These are phyloP conservation scores for Gisinianus flammeolus DNA, from an alignment of 2,888 invertebrate genomes.

Conservation along the genomic window DNA sequence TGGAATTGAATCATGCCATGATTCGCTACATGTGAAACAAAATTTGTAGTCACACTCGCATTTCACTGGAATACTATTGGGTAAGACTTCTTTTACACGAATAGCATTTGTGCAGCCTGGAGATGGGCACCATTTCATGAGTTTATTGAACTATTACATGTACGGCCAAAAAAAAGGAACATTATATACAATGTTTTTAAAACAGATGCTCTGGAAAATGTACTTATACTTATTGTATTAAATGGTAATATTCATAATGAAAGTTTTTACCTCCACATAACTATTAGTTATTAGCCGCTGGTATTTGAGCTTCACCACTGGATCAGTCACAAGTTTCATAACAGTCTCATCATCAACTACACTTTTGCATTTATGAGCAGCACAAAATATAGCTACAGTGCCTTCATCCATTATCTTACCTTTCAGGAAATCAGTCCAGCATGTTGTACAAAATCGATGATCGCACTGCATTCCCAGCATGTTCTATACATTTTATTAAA, in stretches of 20 bases:
- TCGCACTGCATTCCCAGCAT: slow-evolving; percentile 94
- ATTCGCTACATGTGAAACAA: slow-evolving; percentile 66
- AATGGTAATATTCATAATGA: too few relatives aligned
- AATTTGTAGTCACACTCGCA: slow-evolving; percentile 66
- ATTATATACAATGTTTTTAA: too few relatives aligned
- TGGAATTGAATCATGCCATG: slow-evolving; percentile 68
- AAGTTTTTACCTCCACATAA: slow-evolving; percentile 94
- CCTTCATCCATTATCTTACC: slow-evolving; percentile 98
- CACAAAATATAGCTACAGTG: slow-evolving; percentile 92
- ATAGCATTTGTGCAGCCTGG: slow-evolving; percentile 96
- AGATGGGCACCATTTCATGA: slow-evolving; percentile 96
- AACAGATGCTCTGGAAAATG: too few relatives aligned
- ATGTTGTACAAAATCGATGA: slow-evolving; percentile 90
- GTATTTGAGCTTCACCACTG: slow-evolving; percentile 87
- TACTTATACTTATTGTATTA: too few relatives aligned
- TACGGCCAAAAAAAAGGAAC: too few relatives aligned
- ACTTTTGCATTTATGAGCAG: slow-evolving; percentile 94
- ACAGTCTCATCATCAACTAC: slow-evolving; percentile 96
- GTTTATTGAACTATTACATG: slow-evolving; percentile 92
- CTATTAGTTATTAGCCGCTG: slow-evolving; percentile 97
- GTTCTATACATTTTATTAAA: slow-evolving; percentile 72
- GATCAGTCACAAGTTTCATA: slow-evolving; percentile 84
- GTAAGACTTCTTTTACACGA: slow-evolving; percentile 73
- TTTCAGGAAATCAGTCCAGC: slow-evolving; percentile 96
- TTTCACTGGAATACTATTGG: slow-evolving; percentile 70